Base-by-base conservation (phyloP, 2,888 invertebrate species). In the Ormyrus nitidulus region DNA sequence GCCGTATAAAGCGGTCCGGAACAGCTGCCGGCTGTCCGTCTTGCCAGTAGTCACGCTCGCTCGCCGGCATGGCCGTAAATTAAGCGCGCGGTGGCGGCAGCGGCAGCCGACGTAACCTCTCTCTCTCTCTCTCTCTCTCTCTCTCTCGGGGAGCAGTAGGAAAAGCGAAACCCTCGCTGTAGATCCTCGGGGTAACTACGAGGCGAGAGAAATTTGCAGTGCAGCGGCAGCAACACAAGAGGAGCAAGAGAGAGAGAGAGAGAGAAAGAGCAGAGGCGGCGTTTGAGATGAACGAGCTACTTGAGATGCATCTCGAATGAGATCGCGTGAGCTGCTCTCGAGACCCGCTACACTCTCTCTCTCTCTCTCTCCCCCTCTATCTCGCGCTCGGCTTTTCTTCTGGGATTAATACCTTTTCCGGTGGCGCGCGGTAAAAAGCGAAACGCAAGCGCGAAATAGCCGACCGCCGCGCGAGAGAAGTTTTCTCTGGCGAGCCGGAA, bases 261-360 rank as follows among this genome's bases (percentile, higher is more conserved):
- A 19, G 19, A 19, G 19, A 19, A 19, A 51, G 44, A 44, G 68
- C 34, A 34, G 34, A 34, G 34, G 34, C 34, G 66, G n/a, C 48
- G 13, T 13, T 56, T 56, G 65, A 73, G 83, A 81, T 73, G 84
- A 84, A 85, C 82, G 84, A 85, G 84, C 82, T 84, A 82, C 85
- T 83, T 81, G 84, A 81, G 83, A 83, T 84, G 85, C 84, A 84
- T 85, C 84, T 82, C 79, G 80, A 83, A 83, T 85, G 84, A 84
- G 84, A 84, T 84, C 82, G 82, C 81, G 75, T 70, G 68, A 61
- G 58, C 13, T 59, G 5, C 8, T 11, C 71, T 58, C 53, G 75
- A 71, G 65, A 58, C 51, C 34, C 34, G 34, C 34, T 54, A 11
- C 10, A 8, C 46, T 59, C 70, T 59, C 59, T 49, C 49, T 70